A percentile compares a stretch with the other conserved stretches of the same genome.
These are phyloP conservation scores for Rhagium mordax DNA, from an alignment of 2,888 invertebrate species.

Conservation along the genomic window DNA sequence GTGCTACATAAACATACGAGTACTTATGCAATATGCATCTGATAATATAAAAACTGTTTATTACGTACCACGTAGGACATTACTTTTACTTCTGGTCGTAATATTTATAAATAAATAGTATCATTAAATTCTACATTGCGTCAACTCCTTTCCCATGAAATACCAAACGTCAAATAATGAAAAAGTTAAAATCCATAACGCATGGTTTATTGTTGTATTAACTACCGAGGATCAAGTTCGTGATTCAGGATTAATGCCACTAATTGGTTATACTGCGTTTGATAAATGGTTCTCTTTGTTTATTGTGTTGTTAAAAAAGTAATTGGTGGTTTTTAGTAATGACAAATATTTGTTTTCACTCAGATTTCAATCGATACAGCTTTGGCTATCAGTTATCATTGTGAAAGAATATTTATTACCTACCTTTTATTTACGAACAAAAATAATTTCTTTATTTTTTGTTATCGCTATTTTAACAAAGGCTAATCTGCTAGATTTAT, in stretches of 20 bases:
- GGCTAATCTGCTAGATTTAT: neutral
- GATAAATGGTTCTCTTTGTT: neutral
- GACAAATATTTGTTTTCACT: neutral
- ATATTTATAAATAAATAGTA: neutral
- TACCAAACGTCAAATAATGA: neutral
- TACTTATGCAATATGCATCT: neutral
- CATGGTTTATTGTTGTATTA: neutral
- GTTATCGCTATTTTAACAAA: neutral
- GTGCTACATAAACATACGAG: no score
- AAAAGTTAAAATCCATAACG: neutral
- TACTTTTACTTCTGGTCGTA: neutral
- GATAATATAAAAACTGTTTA: neutral
- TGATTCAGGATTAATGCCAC: neutral
- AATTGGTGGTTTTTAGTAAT: neutral
- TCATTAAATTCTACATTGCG: neutral
- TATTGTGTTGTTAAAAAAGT: neutral
- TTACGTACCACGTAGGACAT: neutral
- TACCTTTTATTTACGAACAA: neutral
- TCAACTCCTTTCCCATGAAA: neutral
- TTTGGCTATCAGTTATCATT: neutral
- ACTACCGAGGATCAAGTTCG: neutral
- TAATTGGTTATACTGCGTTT: neutral
- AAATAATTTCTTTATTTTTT: neutral
- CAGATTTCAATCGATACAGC: neutral
- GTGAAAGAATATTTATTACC: neutral